These are phyloP conservation scores for Bombyx mandarina DNA, from an alignment of 1,140 invertebrate genomes.

Conservation along the genomic window DNA sequence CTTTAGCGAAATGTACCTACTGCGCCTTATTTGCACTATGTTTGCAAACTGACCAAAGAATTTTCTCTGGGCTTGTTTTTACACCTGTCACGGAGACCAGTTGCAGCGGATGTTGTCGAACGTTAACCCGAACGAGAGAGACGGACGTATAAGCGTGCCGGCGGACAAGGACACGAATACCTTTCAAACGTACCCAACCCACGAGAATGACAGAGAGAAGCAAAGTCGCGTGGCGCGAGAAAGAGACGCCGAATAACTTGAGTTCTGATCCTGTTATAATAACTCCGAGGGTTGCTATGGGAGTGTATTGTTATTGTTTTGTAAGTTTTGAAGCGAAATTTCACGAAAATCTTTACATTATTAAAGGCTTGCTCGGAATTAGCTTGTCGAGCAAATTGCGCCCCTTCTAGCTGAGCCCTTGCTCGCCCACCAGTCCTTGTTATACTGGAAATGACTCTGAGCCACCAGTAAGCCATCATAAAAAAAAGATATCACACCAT, in stretches of 20 bases:
- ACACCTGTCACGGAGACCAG: constrained; percentile 48
- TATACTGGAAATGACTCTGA: no score
- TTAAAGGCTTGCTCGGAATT: no score
- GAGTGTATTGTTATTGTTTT: no score
- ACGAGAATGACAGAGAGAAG: constrained; percentile 13
- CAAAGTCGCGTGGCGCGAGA: constrained; percentile 46
- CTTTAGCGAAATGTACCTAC: no score
- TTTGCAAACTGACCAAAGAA: constrained; percentile 27
- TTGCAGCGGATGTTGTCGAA: constrained; percentile 41
- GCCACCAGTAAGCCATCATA: no score
- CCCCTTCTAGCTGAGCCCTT: no score
- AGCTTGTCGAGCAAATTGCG: no score
- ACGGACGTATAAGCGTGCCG: constrained; percentile 41
- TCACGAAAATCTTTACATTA: no score
- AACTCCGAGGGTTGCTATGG: neutral
- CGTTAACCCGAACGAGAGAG: constrained; percentile 36
- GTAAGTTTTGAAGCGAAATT: no score
- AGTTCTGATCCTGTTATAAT: constrained; percentile 28
- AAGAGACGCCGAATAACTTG: constrained; percentile 17
- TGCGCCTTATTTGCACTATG: no score
- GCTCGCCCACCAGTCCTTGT: no score
- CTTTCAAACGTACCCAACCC: neutral
- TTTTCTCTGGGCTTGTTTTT: constrained; percentile 34
- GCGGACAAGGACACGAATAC: constrained; percentile 18
- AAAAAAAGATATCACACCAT: no score